Evolutionary conservation across 2,888 invertebrate species (phyloP), one percentile per base, ranked within the genome.

Genomic region (Ichneumoninae sp.): DNA sequence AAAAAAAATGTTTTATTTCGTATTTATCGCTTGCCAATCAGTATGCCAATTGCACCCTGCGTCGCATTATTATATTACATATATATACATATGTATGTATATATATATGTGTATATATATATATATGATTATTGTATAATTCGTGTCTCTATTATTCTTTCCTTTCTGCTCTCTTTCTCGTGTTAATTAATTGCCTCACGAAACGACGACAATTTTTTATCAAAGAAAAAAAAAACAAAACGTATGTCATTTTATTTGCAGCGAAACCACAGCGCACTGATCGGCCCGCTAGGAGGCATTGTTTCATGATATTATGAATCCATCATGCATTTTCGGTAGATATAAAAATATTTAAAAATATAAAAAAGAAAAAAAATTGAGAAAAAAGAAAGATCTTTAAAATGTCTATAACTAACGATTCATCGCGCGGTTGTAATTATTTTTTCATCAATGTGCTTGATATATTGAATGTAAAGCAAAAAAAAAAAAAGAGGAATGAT

Each of bases 261-360:
- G 93, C 89, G 93, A 93, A 90, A 93, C 93, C 88, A 93, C 93
- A 89, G 93, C 93, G 88, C 93, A 93, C 91, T 93, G 93, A 93
- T 93, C 92, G 89, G 90, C 91, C 60, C 92, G 92, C 89, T 91
- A 91, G 90, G 92, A 92, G 92, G 90, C 93, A 92, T 90, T 90
- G 65, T 91, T 91, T 92, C 91, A 92, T 87, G 73, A 83, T 77
- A 66, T 69, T 81, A 54, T 80, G 69, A 74, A 88, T 92, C 91
- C 90, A 91, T 92, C 92, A 88, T 90, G 88, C 90, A 91, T 91
- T 91, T 88, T 89, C 89, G 89, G 88, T 88, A 89, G 86, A 79
- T 70, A 82, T 50, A 54, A 16, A 79, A 71, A 57, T 40, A 76
- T 57, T 16, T 52, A 78, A 83, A 68, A 40, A 75, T 47, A 54